phyloP scores from a whole-genome alignment of 2,113 vertebrate species.

The Lepus timidus region DNA sequence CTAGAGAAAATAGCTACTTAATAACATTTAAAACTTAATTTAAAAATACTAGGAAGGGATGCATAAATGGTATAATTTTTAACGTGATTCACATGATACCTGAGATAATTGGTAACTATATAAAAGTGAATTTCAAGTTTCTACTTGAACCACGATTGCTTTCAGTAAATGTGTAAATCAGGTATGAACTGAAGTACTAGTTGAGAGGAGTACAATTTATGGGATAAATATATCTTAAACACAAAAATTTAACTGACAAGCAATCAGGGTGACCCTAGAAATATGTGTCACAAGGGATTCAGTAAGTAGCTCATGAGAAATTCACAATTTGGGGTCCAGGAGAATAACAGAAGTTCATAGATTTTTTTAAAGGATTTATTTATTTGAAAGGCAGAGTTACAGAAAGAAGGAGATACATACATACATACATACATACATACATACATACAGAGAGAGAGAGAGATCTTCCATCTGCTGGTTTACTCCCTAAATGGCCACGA shows the following conservation, averaged over 20 bases:
- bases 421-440: too few species aligned
- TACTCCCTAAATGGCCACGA: too few species aligned
- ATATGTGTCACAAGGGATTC: background rate
- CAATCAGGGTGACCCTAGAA: background rate
- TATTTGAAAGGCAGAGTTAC: too few species aligned
- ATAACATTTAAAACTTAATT: constrained; percentile 40
- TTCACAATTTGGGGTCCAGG: background rate
- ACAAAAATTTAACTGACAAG: background rate
- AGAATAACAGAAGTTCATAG: background rate
- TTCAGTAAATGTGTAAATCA: background rate
- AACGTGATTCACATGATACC: background rate
- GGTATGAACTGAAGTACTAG: background rate
- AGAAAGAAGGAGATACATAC: too few species aligned
- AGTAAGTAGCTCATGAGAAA: constrained; percentile 15
- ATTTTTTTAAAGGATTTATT: too few species aligned
- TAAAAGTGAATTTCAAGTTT: constrained; percentile 27
- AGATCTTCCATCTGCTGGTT: too few species aligned
- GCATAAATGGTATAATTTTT: constrained; percentile 37
- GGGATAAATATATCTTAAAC: background rate
- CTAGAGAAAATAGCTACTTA: constrained; percentile 29
- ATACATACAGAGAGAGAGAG: too few species aligned
- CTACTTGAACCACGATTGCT: background rate
- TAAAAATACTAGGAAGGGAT: background rate
- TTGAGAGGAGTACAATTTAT: background rate
- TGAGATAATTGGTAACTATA: background rate